These are phyloP conservation scores for Prionailurus viverrinus DNA, from an alignment of 2,113 vertebrate species.

Conservation along the genomic window DNA sequence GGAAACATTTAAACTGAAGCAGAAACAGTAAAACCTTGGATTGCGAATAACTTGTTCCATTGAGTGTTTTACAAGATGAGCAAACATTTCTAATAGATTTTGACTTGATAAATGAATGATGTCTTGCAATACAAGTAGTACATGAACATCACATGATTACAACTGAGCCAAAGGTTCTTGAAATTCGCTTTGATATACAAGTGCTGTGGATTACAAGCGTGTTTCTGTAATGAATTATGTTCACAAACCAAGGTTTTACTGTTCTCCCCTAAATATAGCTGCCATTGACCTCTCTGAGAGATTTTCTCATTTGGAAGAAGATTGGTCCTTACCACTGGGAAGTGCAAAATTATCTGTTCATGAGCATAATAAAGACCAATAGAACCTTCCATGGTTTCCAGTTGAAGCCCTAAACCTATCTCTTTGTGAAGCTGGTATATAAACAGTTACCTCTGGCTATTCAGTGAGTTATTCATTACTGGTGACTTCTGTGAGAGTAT, in stretches of 20 bases:
- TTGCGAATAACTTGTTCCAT: too few species aligned
- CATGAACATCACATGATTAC: too few species aligned
- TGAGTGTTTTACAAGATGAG: too few species aligned
- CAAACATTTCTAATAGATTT: too few species aligned
- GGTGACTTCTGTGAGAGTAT: neutral
- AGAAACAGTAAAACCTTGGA: neutral
- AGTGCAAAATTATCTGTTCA: neutral
- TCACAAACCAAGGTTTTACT: too few species aligned
- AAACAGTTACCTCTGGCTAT: neutral
- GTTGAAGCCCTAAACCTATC: neutral
- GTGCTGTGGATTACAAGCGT: too few species aligned
- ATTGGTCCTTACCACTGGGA: neutral
- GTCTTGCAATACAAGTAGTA: too few species aligned
- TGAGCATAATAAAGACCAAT: neutral
- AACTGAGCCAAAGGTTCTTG: too few species aligned
- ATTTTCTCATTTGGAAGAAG: neutral
- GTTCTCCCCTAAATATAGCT: neutral
- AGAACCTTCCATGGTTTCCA: neutral
- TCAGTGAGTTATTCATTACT: neutral
- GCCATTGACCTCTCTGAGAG: neutral
- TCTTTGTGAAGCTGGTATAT: neutral
- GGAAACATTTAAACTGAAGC: neutral
- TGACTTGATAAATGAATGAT: too few species aligned
- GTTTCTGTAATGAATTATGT: too few species aligned
- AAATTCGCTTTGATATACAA: too few species aligned